Conservation (phyloP, 2,888 invertebrate genomes). For the Cosmopolites sordidus region DNA sequence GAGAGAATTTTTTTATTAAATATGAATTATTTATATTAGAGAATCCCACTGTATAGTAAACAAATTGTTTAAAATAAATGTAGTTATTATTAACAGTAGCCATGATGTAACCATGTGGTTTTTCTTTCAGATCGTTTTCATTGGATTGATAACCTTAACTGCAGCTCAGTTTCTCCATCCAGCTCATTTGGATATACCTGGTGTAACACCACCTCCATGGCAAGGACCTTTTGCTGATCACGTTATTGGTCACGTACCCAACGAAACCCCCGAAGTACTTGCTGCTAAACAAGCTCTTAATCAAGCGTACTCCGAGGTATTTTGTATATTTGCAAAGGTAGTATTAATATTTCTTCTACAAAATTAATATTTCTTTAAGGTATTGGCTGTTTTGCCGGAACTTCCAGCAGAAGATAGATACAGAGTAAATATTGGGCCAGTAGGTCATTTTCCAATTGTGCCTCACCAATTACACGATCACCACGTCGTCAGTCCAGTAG, state of each 20-base stretch:
- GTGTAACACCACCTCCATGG: constrained; percentile 27
- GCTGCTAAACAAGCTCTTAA: constrained; percentile 25
- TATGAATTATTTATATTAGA: too few relatives aligned
- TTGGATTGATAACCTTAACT: constrained; percentile 13
- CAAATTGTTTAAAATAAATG: too few relatives aligned
- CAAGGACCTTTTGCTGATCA: constrained; percentile 31
- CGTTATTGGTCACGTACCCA: constrained; percentile 28
- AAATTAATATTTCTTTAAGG: constrained; percentile 11
- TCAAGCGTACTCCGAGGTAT: constrained; percentile 12
- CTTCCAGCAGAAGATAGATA: constrained; percentile 29
- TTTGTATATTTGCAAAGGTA: neutral
- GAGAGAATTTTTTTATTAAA: too few relatives aligned
- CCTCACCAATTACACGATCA: too few relatives aligned
- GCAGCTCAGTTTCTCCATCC: constrained; percentile 13
- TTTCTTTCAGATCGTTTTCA: constrained; percentile 13
- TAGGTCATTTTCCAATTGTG: too few relatives aligned
- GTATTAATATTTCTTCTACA: neutral
- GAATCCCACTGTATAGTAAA: too few relatives aligned
- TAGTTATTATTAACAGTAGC: too few relatives aligned
- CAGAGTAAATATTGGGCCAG: too few relatives aligned
- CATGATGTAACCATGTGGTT: too few relatives aligned
- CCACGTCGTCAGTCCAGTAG: too few relatives aligned
- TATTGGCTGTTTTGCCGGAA: constrained; percentile 27
- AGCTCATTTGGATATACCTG: constrained; percentile 6
- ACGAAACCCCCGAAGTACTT: constrained; percentile 35